A percentile compares a stretch with the other conserved stretches of the same genome.
These are phyloP conservation scores for Clivina fossor DNA, from an alignment of 2,888 invertebrate genomes.

Conservation along the genomic window DNA sequence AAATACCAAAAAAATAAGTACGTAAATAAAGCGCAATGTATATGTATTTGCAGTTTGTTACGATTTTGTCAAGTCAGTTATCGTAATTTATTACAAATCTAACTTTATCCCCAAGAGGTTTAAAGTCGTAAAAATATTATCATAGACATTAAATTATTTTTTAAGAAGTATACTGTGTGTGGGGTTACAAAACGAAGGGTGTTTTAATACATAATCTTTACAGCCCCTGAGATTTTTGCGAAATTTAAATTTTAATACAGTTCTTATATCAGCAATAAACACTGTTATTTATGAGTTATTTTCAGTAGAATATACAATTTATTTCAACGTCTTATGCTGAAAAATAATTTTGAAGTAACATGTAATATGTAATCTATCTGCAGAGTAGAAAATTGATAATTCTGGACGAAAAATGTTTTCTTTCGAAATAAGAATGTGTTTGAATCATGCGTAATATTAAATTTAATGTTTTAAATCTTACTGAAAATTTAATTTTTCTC, in stretches of 20 bases:
- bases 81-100: constrained; percentile 13
- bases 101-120: neutral
- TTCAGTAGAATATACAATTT: neutral
- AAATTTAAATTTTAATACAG: constrained; percentile 26
- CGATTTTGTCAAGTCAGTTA: neutral
- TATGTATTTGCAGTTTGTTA: too few species aligned
- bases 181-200: constrained; percentile 3
- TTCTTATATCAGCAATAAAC: constrained; percentile 14
- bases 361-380: too few species aligned
- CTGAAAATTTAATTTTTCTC: too few species aligned
- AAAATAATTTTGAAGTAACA: too few species aligned
- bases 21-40: too few species aligned
- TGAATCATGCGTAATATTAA: too few species aligned
- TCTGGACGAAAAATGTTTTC: too few species aligned
- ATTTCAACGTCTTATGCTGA: too few species aligned
- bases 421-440: too few species aligned
- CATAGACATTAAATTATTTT: constrained; percentile 9
- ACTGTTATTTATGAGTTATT: neutral
- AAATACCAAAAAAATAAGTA: neutral
- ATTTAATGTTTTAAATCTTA: too few species aligned
- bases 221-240: constrained; percentile 2
- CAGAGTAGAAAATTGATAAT: too few species aligned
- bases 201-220: neutral
- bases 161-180: neutral
- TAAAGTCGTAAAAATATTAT: constrained; percentile 21